Evolutionary conservation across 2,888 invertebrate genomes (phyloP).

Genomic region (Hemaris fuciformis): DNA sequence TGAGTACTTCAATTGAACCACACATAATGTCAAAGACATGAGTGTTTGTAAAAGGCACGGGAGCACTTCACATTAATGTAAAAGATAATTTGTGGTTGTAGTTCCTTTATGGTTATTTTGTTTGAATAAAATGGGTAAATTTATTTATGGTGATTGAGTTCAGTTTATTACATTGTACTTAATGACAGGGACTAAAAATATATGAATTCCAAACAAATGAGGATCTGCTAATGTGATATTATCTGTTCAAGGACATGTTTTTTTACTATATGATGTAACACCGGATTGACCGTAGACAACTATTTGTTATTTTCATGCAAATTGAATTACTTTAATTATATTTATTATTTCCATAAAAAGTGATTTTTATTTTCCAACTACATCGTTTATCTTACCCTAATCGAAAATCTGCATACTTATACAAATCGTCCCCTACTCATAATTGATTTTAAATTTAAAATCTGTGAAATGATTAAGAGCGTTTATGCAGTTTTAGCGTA

Average conservation of each 20-base stretch:
- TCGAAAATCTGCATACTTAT: no score
- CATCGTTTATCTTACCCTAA: neutral
- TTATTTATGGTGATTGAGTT: neutral
- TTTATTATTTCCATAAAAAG: constrained; percentile 59
- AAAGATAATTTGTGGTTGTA: constrained; percentile 8
- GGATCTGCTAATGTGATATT: constrained; percentile 58
- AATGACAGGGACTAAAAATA: constrained; percentile 2
- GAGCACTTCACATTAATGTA: neutral
- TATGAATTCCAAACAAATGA: constrained; percentile 18
- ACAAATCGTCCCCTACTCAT: no score
- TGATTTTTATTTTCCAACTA: constrained; percentile 28
- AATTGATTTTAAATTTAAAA: no score
- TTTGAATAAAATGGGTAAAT: neutral
- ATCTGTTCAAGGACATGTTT: constrained; percentile 33
- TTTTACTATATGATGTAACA: constrained; percentile 30
- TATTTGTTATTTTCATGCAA: constrained; percentile 55
- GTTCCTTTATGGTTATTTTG: constrained; percentile 7
- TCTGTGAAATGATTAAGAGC: no score
- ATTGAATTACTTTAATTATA: constrained; percentile 62
- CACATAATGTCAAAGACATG: neutral
- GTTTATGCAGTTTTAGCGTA: no score
- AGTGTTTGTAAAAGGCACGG: neutral
- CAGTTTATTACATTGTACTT: constrained; percentile 3
- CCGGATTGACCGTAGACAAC: constrained; percentile 42
- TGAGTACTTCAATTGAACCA: neutral